Conservation (phyloP, 35 echinoderm and acorn worm species). For the Ophioderma brevispina region DNA sequence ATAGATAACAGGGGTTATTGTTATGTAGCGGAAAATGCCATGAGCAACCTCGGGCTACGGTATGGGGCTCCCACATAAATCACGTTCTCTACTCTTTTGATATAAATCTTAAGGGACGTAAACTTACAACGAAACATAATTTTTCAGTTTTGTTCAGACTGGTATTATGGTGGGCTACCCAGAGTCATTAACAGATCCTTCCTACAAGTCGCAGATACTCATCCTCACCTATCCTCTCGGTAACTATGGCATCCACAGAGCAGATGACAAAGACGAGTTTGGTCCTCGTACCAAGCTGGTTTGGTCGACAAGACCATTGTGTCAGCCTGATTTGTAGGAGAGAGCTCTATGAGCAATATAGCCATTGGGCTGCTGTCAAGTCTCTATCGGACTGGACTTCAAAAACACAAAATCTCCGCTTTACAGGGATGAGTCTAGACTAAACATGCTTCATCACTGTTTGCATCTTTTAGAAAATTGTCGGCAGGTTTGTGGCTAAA, state of each 20-base stretch:
- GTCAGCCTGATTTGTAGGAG: constrained; percentile 78
- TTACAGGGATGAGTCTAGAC: constrained; percentile 88
- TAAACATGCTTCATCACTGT: too few species aligned
- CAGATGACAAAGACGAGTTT: constrained; percentile 73
- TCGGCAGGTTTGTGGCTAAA: too few species aligned
- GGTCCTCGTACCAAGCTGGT: constrained; percentile 87
- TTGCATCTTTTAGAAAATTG: too few species aligned
- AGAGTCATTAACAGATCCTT: constrained; percentile 94
- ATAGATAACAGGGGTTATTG: too few species aligned
- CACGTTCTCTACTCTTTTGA: too few species aligned
- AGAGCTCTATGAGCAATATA: constrained; percentile 84
- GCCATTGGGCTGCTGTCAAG: constrained; percentile 89
- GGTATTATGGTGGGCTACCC: constrained; percentile 99
- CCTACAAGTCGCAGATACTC: constrained; percentile 88
- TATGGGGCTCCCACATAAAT: too few species aligned
- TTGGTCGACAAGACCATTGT: constrained; percentile 94
- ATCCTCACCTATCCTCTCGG: constrained; percentile 95
- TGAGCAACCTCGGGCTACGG: too few species aligned
- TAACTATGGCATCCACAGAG: constrained; percentile 94
- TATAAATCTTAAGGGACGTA: too few species aligned
- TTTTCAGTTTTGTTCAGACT: constrained; percentile 92
- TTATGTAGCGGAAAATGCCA: too few species aligned
- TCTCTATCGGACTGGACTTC: constrained; percentile 94
- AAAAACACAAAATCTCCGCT: constrained; percentile 91
- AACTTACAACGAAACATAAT: too few species aligned